Percentiles rank a stretch among this genome's conserved stretches.
phyloP scores from a whole-genome alignment of 1,140 invertebrate species.

The Heliconius melpomene region DNA sequence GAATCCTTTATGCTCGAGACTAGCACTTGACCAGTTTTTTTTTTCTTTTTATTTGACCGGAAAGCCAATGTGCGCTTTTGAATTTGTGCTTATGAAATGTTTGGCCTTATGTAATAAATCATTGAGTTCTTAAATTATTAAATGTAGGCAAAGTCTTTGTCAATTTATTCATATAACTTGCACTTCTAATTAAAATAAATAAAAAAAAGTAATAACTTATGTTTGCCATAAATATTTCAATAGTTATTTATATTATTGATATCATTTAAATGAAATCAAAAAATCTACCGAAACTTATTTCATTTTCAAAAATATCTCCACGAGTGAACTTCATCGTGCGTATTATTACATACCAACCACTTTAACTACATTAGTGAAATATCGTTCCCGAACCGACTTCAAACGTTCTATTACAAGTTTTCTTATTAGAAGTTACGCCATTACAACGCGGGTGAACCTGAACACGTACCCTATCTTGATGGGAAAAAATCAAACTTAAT shows the following conservation, averaged over 20 bases:
- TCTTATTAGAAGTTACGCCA: slow-evolving; percentile 79
- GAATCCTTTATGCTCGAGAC: too few species aligned
- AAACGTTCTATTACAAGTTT: slow-evolving; percentile 76
- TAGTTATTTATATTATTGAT: too few species aligned
- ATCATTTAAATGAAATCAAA: too few species aligned
- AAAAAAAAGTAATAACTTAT: too few species aligned
- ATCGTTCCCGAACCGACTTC: slow-evolving; percentile 65
- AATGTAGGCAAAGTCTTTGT: too few species aligned
- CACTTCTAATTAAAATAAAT: too few species aligned
- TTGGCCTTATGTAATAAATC: neutral
- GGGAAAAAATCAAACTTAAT: slow-evolving; percentile 56
- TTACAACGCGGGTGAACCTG: slow-evolving; percentile 57
- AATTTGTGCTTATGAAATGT: neutral
- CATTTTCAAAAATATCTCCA: neutral
- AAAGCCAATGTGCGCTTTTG: neutral
- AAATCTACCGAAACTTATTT: neutral
- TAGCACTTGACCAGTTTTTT: neutral
- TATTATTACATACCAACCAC: slow-evolving; percentile 44
- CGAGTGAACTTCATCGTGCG: neutral
- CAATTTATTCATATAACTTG: too few species aligned
- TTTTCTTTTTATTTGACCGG: neutral
- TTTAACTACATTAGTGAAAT: slow-evolving; percentile 66
- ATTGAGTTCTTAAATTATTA: too few species aligned
- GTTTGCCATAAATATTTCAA: too few species aligned
- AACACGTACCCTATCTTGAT: slow-evolving; percentile 50